Conservation (phyloP, 92 coral and sea anemone species). For the Palythoa heliodiscus region DNA sequence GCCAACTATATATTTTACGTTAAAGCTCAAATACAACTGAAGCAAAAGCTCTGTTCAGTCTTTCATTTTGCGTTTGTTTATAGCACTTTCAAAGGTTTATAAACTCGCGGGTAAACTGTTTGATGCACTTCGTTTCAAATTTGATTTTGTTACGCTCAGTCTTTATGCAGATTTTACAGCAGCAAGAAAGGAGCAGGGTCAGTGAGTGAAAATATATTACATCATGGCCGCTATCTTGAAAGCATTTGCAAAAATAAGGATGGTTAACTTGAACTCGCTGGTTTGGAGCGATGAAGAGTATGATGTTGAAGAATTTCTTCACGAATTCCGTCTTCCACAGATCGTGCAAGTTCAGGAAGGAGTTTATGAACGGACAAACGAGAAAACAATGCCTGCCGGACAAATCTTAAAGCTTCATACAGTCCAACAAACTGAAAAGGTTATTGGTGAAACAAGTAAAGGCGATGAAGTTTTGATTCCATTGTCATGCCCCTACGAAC, state of each 20-base stretch:
- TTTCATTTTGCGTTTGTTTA: not conserved
- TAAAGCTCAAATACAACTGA: not conserved
- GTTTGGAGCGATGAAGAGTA: slow-evolving; percentile 42
- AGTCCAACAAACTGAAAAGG: slow-evolving; percentile 18
- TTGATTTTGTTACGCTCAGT: not conserved
- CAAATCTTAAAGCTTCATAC: slow-evolving; percentile 38
- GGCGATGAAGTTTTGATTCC: slow-evolving; percentile 25
- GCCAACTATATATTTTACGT: not conserved
- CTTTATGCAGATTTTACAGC: not conserved
- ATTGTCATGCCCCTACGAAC: slow-evolving; percentile 17
- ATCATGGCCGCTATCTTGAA: slow-evolving; percentile 22
- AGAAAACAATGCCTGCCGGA: slow-evolving; percentile 28
- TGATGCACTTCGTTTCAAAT: not conserved
- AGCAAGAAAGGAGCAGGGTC: not conserved
- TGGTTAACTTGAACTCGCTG: slow-evolving; percentile 37
- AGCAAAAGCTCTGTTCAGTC: not conserved
- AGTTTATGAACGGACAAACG: slow-evolving; percentile 31
- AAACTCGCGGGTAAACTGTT: not conserved
- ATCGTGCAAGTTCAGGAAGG: slow-evolving; percentile 42
- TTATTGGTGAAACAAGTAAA: slow-evolving; percentile 14
- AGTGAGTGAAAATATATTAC: not conserved
- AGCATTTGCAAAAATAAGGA: slow-evolving; percentile 18
- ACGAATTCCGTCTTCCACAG: slow-evolving; percentile 30
- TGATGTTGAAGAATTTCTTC: slow-evolving; percentile 25
- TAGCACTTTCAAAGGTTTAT: not conserved